A percentile compares a stretch with the other conserved stretches of the same genome.
These are phyloP conservation scores for Sericinus montela DNA, from an alignment of 2,888 invertebrate genomes.

Conservation along the genomic window DNA sequence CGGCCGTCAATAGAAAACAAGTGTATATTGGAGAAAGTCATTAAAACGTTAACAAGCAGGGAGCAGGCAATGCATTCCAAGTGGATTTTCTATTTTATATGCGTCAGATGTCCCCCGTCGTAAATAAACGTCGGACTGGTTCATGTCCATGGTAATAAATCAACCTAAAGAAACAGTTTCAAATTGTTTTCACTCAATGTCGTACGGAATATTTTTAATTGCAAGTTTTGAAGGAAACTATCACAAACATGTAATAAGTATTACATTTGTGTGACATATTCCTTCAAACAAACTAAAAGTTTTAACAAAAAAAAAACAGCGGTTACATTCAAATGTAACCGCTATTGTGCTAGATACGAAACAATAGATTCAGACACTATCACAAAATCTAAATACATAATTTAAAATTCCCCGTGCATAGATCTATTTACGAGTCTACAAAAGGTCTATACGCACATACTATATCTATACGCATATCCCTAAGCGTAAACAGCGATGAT, in stretches of 20 bases:
- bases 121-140: conserved; percentile 13
- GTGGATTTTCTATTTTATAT: conserved; percentile 35
- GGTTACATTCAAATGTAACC: not conserved
- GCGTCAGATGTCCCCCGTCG: conserved; percentile 20
- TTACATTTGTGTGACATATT: too few relatives aligned
- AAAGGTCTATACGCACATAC: not conserved
- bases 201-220: too few relatives aligned
- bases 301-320: not conserved
- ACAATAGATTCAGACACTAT: conserved; percentile 2
- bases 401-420: conserved; percentile 6
- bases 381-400: conserved; percentile 4
- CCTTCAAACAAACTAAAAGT: too few relatives aligned
- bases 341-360: not conserved
- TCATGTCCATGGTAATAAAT: conserved; percentile 15
- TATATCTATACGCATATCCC: not conserved
- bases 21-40: conserved; percentile 66
- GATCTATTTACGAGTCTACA: not conserved
- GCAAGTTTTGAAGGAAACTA: too few relatives aligned
- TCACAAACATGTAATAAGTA: too few relatives aligned
- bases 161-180: conserved; percentile 23
- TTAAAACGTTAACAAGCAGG: conserved; percentile 53
- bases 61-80: conserved; percentile 49
- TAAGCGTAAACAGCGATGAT: not conserved
- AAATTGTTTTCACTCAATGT: not conserved
- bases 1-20: conserved; percentile 49